Percentiles rank a stretch among this genome's conserved stretches.
These are phyloP conservation scores for Apoda limacodes DNA, from an alignment of 2,888 invertebrate genomes.

Conservation along the genomic window DNA sequence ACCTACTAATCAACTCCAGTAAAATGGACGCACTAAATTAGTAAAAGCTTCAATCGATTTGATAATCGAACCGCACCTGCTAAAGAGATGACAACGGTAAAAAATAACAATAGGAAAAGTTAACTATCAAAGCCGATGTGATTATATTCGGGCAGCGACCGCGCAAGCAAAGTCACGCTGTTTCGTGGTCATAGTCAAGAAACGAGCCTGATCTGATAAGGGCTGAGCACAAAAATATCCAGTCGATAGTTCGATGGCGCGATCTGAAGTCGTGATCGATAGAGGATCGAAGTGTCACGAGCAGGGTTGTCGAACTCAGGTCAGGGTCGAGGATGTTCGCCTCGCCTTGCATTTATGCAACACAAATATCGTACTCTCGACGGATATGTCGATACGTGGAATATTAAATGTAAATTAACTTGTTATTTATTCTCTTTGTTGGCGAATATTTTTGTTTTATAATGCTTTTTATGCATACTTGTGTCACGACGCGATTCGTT, in stretches of 20 bases:
- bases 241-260: constrained; percentile 47
- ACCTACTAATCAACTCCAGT: too few relatives aligned
- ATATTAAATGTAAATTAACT: constrained; percentile 50
- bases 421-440: constrained; percentile 56
- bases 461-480: not conserved
- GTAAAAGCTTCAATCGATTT: too few relatives aligned
- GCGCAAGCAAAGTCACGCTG: constrained; percentile 43
- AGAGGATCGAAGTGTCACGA: constrained; percentile 68
- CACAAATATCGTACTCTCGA: constrained; percentile 43
- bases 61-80: too few relatives aligned
- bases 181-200: constrained; percentile 20
- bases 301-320: constrained; percentile 56
- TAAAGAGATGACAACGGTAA: constrained; percentile 48
- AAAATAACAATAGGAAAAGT: constrained; percentile 43
- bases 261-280: constrained; percentile 65
- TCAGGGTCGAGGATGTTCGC: constrained; percentile 57
- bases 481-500: too few relatives aligned
- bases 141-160: constrained; percentile 44
- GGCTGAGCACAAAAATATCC: constrained; percentile 44
- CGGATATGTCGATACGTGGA: constrained; percentile 57
- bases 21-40: too few relatives aligned
- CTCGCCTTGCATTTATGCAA: constrained; percentile 51
- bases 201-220: constrained; percentile 51
- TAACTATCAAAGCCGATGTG: constrained; percentile 43
- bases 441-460: not conserved